Evolutionary conservation across 2,888 invertebrate genomes (phyloP), one percentile per base, ranked within the genome.

Genomic region (Leuctra nigra): DNA sequence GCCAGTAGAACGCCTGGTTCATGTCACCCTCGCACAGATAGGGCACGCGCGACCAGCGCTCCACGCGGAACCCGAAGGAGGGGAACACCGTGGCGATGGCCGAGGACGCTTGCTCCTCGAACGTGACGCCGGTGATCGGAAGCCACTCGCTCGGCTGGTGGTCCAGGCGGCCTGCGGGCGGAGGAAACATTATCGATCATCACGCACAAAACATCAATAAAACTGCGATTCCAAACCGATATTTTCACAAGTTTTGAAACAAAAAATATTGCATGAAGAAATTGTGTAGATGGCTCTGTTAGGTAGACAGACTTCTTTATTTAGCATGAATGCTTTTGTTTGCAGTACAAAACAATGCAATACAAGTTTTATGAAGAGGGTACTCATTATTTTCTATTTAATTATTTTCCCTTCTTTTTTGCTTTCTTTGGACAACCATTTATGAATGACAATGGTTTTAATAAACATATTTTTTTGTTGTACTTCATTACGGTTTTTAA

Each of bases 11-110:
- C 0, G 91, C 86, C 71, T 91, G 91, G 47, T 86, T 81, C 63
- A 96, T 78, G 72, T 98, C 97, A 1, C 98, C 98, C 73, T 99
- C 97, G 73, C 97, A 98, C 36, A 99, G 77, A 71, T 98, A 98
- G 0, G 98, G 98, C 39, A 95, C 83, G 66, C 91, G 82, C 11
- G 91, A 84, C 91, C 96, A 98, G 4, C 83, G 78, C 47, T 86
- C 78, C 38, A 97, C 79, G 56, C 81, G 77, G 70, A 91, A 91
- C 2, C 87, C 87, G 52, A 79, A 72, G 1, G 84, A 83, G 60
- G 78, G 76, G 22, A 85, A 75, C 4, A 87, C 81, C 58, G 79
- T 69, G 35, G 75, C 69, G 22, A 83, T 74, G 65, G 95, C 81
- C 61, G 86, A 83, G 6, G 78, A 72, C 4, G 88, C 84, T 72